Conservation (phyloP, 53 echinoderm and acorn worm genomes). For the Actinopyga echinites region DNA sequence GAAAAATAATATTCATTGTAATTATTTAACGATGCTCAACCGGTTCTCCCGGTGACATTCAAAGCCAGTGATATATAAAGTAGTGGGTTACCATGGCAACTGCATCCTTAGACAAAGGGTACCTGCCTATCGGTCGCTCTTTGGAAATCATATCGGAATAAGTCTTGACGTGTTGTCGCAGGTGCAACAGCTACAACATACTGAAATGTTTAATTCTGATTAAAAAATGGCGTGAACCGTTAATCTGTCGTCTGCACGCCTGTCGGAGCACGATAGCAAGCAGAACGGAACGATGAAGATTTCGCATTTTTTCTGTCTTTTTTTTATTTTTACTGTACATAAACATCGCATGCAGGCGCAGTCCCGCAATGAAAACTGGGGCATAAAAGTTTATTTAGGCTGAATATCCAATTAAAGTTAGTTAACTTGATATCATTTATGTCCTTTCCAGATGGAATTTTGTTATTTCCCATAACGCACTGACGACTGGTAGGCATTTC, state of each 20-base stretch:
- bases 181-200: slow-evolving; percentile 18
- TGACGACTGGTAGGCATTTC: too few species aligned
- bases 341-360: not conserved
- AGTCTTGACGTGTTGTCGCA: slow-evolving; percentile 21
- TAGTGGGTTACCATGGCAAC: not conserved
- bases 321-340: too few species aligned
- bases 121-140: slow-evolving; percentile 6
- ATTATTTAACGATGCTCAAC: too few species aligned
- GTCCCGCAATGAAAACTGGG: not conserved
- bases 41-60: too few species aligned
- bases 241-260: slow-evolving; percentile 24
- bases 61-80: too few species aligned
- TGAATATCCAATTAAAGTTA: slow-evolving; percentile 18
- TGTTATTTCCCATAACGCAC: too few species aligned
- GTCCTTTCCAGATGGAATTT: too few species aligned
- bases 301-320: not conserved
- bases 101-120: not conserved
- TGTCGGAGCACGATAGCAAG: slow-evolving; percentile 11
- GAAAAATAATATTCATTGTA: too few species aligned
- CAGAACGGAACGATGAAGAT: slow-evolving; percentile 20
- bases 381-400: slow-evolving; percentile 33
- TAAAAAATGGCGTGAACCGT: slow-evolving; percentile 25
- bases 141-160: not conserved
- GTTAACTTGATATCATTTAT: not conserved
- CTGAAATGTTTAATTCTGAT: slow-evolving; percentile 1